These are phyloP conservation scores for Tiaroga cobitis DNA, from an alignment of 2,797 vertebrate species.

Conservation along the genomic window DNA sequence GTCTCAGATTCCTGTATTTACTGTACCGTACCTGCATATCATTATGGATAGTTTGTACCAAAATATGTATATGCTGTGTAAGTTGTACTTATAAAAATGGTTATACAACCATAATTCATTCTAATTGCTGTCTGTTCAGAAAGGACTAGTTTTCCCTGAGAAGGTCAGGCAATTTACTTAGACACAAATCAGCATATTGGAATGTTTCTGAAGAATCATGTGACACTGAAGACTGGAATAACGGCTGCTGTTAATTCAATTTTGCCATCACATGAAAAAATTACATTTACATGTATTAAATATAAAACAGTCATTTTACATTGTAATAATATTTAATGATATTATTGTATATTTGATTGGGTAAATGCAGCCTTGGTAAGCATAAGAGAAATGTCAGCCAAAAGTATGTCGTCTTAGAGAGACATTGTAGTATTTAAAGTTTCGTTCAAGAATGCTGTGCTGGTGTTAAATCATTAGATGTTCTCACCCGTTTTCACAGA, in stretches of 20 bases:
- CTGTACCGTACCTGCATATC: not conserved
- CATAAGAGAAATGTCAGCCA: not conserved
- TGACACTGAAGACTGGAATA: not conserved
- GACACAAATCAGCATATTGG: not conserved
- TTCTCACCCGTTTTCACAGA: constrained; percentile 20
- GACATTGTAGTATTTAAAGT: not conserved
- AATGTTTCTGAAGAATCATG: not conserved
- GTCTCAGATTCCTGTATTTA: constrained; percentile 2
- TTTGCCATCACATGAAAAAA: not conserved
- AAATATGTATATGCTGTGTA: not conserved
- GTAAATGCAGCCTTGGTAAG: not conserved
- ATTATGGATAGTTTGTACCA: constrained; percentile 9
- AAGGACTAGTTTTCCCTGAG: not conserved
- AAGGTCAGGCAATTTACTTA: not conserved
- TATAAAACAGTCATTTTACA: not conserved
- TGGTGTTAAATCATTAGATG: constrained; percentile 11
- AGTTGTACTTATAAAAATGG: not conserved
- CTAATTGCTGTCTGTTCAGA: not conserved
- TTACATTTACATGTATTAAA: not conserved
- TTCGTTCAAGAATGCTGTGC: not conserved
- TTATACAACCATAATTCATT: not conserved
- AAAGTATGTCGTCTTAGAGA: not conserved
- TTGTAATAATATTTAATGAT: not conserved
- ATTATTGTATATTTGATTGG: not conserved
- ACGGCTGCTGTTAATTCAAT: not conserved